A percentile compares a stretch with the other conserved stretches of the same genome.
Conservation (phyloP, 2,797 vertebrate genomes). For the Eulemur albifrons region DNA sequence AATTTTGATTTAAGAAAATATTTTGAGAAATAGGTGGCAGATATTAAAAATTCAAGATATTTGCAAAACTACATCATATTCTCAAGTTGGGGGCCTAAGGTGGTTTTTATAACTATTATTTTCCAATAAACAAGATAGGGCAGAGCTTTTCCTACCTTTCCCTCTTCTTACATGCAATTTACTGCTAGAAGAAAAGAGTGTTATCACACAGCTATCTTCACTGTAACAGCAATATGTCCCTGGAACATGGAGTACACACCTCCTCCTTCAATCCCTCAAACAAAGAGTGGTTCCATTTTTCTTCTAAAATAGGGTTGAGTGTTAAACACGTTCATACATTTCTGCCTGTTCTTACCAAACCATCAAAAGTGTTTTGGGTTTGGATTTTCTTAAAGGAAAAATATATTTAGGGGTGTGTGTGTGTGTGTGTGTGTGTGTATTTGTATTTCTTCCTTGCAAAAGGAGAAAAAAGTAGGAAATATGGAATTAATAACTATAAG, state of each 20-base stretch:
- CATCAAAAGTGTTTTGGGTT: not conserved
- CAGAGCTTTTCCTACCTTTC: not conserved
- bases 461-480: not conserved
- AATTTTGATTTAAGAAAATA: constrained; percentile 46
- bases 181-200: not conserved
- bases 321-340: not conserved
- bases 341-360: not conserved
- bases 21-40: not conserved
- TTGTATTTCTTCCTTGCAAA: constrained; percentile 1
- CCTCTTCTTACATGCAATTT: not conserved
- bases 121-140: not conserved
- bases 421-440: not conserved
- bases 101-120: not conserved
- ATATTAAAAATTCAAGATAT: constrained; percentile 27
- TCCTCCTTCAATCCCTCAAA: not conserved
- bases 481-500: not conserved
- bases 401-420: not conserved
- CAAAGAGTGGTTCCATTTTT: not conserved
- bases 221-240: not conserved
- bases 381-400: constrained; percentile 38
- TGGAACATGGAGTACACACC: fast-evolving
- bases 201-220: fast-evolving
- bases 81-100: not conserved
- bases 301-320: not conserved
- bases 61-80: not conserved